A percentile compares a stretch with the other conserved stretches of the same genome.
Conservation (phyloP, 2,113 vertebrate species). For the Pogonocichla stellata region DNA sequence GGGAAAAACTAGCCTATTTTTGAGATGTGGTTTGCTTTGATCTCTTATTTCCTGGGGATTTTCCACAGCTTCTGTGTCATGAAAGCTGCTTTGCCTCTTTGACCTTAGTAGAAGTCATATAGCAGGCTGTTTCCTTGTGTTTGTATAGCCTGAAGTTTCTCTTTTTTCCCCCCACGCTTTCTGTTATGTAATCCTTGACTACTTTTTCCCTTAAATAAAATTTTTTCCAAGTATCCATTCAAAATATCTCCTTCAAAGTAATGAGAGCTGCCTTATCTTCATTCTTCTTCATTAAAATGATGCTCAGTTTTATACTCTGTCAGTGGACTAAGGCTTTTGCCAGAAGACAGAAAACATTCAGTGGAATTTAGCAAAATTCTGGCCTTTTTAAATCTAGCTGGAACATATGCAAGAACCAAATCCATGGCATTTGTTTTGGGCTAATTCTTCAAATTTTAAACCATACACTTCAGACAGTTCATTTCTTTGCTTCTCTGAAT, state of each 20-base stretch:
- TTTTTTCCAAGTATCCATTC: background rate
- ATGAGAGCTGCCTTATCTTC: background rate
- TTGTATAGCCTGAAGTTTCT: background rate
- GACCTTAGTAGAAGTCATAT: background rate
- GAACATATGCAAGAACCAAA: background rate
- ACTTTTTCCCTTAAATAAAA: background rate
- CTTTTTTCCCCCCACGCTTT: background rate
- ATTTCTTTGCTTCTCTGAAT: background rate
- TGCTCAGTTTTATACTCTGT: background rate
- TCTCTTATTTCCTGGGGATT: slow-evolving; percentile 29
- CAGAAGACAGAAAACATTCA: background rate
- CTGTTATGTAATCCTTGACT: background rate
- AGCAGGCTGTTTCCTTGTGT: background rate
- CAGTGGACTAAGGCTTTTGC: background rate
- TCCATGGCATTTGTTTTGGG: background rate
- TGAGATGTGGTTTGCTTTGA: slow-evolving; percentile 24
- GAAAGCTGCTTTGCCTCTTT: slow-evolving; percentile 14
- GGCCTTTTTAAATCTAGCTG: background rate
- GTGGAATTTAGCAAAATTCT: background rate
- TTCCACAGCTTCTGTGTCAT: slow-evolving; percentile 18
- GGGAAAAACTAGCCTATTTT: background rate
- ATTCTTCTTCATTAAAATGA: background rate
- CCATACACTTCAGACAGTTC: background rate
- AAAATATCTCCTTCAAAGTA: background rate
- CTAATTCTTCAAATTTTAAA: background rate